A percentile compares a stretch with the other conserved stretches of the same genome.
These are phyloP conservation scores for Spodoptera littoralis DNA, from an alignment of 2,888 invertebrate genomes.

Conservation along the genomic window DNA sequence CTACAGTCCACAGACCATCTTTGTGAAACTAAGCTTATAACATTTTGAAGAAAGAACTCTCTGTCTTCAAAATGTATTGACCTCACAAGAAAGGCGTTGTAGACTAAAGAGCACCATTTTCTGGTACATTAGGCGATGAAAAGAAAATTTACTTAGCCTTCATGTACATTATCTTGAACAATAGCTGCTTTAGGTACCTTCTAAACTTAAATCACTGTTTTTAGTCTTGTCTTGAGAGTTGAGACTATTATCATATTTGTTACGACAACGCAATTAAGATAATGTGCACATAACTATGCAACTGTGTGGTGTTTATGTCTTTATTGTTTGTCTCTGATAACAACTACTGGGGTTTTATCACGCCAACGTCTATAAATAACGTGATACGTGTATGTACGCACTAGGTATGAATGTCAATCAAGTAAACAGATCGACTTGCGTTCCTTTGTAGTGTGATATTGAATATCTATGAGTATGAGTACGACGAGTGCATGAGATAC, in stretches of 20 bases:
- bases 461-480: constrained; percentile 13
- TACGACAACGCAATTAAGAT: constrained; percentile 64
- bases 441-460: constrained; percentile 22
- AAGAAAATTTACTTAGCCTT: constrained; percentile 28
- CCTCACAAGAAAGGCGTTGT: constrained; percentile 25
- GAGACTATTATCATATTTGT: constrained; percentile 58
- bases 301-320: constrained; percentile 69
- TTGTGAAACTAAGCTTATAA: constrained; percentile 23
- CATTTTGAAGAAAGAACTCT: constrained; percentile 26
- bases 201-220: constrained; percentile 12
- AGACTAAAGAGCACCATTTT: constrained; percentile 26
- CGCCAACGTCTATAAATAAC: constrained; percentile 74
- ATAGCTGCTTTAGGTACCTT: constrained; percentile 3
- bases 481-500: neutral
- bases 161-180: constrained; percentile 21
- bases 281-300: constrained; percentile 55
- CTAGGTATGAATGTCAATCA: constrained; percentile 43
- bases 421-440: constrained; percentile 40
- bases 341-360: constrained; percentile 75
- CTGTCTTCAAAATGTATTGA: constrained; percentile 18
- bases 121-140: constrained; percentile 32
- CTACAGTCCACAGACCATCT: constrained; percentile 16
- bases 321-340: constrained; percentile 81
- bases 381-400: constrained; percentile 40
- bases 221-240: constrained; percentile 15